These are phyloP conservation scores for Neelides sp. DNA, from an alignment of 1,140 invertebrate species.

Conservation along the genomic window DNA sequence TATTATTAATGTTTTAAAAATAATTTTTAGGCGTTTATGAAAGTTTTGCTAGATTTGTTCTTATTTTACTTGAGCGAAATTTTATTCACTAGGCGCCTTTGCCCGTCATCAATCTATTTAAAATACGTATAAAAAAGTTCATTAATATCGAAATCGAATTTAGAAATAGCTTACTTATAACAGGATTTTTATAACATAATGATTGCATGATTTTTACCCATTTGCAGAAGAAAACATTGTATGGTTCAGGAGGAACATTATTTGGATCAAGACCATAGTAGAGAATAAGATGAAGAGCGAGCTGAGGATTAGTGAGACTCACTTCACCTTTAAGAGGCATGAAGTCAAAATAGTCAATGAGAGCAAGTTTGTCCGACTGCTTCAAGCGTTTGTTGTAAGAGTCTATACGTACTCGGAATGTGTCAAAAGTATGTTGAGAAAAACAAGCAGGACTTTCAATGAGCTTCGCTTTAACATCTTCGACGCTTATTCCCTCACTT, in stretches of 20 bases:
- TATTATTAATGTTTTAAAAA: no score
- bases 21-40: no score
- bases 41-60: no score
- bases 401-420: not conserved
- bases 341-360: conserved; percentile 50
- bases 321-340: conserved; percentile 66
- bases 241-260: conserved; percentile 54
- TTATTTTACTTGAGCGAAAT: conserved; percentile 53
- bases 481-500: conserved; percentile 73
- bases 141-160: conserved; percentile 5
- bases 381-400: not conserved
- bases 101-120: conserved; percentile 60
- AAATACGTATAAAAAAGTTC: conserved; percentile 12
- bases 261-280: conserved; percentile 71
- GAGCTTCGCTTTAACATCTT: conserved; percentile 74
- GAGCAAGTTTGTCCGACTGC: conserved; percentile 12
- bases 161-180: no score
- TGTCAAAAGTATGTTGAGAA: not conserved
- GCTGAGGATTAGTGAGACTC: conserved; percentile 67
- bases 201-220: conserved; percentile 47
- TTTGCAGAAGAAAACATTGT: conserved; percentile 68
- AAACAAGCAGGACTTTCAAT: conserved; percentile 55
- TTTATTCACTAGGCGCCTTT: conserved; percentile 60
- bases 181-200: not conserved
- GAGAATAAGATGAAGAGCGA: conserved; percentile 66